Base-by-base conservation (phyloP, 1,140 invertebrate genomes). In the Eupeodes corollae region DNA sequence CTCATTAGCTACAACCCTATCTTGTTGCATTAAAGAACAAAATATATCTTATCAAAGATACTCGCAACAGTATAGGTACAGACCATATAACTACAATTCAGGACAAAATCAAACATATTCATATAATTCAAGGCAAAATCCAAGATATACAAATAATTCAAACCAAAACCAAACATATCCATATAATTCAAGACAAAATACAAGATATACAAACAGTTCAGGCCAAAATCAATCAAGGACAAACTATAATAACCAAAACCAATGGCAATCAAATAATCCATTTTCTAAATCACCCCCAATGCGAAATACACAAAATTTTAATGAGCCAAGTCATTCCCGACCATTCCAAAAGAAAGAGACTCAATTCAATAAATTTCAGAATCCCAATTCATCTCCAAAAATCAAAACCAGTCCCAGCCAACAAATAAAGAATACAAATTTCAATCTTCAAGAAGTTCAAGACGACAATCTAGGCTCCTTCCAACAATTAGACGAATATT, bases 1-100 rank as follows among this genome's bases (percentile, higher is more conserved):
- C 9, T 14, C 11, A 10, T 18, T 45, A 16, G 31, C 15, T 11
- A n/a, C 14, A 18, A 13, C 43, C 15, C n/a, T 45, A 9, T 33
- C 30, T 13, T 45, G 33, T 18, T 45, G 43, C 32, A 18, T 33
- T 18, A 12, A 16, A 34, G 43, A 45, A 33, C 43, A 45, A 45
- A 33, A 34, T n/a, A 45, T 45, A 19, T 45, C 14, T n/a, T 45
- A 45, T 19, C n/a, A 33, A 13, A 45, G 43, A 34, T 14, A 6
- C 14, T 14, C 31, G 9, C n/a, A 10, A 13, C 31, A 6, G 15
- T 34, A 33, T 14, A 32, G 26, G 12, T 30, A 11, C 15, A 41
- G n/a, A 41, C 39, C 16, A 13, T 13, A 12, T n/a, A n/a, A 31
- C 21, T n/a, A 30, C 12, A 44, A 18, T 18, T 18, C 16, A 41